phyloP scores from a whole-genome alignment of 1,140 invertebrate species.

The Cyclina sinensis region DNA sequence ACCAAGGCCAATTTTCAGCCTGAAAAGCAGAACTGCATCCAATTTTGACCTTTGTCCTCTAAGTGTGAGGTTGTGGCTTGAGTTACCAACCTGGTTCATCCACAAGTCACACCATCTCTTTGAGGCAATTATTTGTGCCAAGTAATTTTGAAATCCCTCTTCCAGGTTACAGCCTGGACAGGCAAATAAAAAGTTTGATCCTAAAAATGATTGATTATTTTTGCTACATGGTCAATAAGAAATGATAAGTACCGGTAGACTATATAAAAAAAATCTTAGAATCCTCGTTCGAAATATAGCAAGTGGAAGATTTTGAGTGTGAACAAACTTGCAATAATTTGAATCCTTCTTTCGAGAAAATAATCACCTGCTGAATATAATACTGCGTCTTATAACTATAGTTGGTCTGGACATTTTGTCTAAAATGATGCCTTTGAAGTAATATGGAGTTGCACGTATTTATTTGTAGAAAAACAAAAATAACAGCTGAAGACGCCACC shows the following conservation, averaged over 20 bases:
- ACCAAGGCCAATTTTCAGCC: too few species aligned
- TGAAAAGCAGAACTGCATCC: too few species aligned
- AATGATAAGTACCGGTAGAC: background rate
- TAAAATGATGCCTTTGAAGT: background rate
- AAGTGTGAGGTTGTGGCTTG: too few species aligned
- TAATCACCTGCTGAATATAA: slow-evolving; percentile 36
- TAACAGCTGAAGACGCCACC: too few species aligned
- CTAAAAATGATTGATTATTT: background rate
- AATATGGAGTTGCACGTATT: background rate
- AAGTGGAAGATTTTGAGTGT: background rate
- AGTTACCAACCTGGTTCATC: too few species aligned
- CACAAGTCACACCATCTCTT: too few species aligned
- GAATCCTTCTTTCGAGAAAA: background rate
- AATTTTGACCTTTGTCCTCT: too few species aligned
- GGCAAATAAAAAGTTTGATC: too few species aligned
- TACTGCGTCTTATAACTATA: slow-evolving; percentile 41
- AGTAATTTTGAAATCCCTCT: too few species aligned
- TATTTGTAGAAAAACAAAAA: too few species aligned
- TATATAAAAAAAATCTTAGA: background rate
- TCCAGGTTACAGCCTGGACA: too few species aligned
- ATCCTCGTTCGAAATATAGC: background rate
- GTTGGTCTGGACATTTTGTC: background rate
- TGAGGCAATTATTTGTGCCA: too few species aligned
- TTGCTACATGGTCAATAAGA: background rate
- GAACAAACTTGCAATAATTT: background rate